A percentile compares a stretch with the other conserved stretches of the same genome.
phyloP scores from a whole-genome alignment of 2,113 vertebrate genomes.

The Macaca nemestrina region DNA sequence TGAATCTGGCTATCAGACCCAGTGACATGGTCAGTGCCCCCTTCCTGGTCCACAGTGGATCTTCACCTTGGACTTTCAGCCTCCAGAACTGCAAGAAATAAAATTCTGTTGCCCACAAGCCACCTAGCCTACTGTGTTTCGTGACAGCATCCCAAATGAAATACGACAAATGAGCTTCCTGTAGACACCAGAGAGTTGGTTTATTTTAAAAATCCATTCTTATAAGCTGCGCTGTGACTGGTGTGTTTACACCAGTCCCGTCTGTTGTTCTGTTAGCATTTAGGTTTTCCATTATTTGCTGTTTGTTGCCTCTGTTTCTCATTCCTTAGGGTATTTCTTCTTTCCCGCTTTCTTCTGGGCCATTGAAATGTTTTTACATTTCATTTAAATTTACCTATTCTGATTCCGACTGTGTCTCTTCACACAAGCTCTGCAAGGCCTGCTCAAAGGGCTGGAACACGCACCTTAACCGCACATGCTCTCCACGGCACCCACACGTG shows the following conservation, averaged over 20 bases:
- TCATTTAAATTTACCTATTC: neutral
- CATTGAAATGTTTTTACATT: neutral
- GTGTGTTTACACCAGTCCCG: rapidly evolving
- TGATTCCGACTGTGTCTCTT: neutral
- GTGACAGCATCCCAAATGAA: neutral
- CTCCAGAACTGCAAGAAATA: neutral
- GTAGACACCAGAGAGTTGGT: rapidly evolving
- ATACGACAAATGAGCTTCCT: neutral
- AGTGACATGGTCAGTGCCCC: too few species aligned
- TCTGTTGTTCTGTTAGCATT: neutral
- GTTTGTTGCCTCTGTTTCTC: neutral
- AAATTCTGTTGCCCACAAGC: neutral
- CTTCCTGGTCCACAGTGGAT: too few species aligned
- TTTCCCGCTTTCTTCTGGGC: neutral
- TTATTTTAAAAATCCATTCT: rapidly evolving
- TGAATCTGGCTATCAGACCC: neutral
- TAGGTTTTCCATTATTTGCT: neutral
- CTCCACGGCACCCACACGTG: too few species aligned
- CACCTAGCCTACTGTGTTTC: neutral
- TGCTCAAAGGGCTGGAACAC: neutral
- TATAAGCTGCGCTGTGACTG: too few species aligned
- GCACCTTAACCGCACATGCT: too few species aligned
- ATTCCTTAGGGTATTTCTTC: neutral
- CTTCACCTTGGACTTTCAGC: neutral
- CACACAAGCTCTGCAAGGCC: neutral